Evolutionary conservation across 2,888 invertebrate species (phyloP).

Genomic region (Argyresthia goedartella): DNA sequence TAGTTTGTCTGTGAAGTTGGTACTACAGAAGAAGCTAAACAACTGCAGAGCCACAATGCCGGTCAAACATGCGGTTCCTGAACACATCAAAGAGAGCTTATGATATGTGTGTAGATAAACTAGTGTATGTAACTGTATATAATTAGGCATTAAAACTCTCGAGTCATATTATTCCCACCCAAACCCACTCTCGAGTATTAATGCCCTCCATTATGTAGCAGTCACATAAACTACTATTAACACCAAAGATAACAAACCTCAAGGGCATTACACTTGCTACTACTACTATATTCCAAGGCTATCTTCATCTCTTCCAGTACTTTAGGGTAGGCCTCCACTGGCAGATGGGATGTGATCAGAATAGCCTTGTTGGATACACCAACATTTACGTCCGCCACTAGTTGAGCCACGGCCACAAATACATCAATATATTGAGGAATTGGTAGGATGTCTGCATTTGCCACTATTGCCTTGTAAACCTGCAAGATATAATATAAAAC

Average conservation of each 20-base stretch:
- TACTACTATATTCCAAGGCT: slow-evolving; percentile 68
- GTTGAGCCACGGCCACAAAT: slow-evolving; percentile 66
- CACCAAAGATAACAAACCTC: slow-evolving; percentile 68
- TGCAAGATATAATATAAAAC: slow-evolving; percentile 20
- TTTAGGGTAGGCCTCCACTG: slow-evolving; percentile 61
- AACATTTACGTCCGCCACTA: slow-evolving; percentile 71
- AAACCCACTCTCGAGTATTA: too few species aligned
- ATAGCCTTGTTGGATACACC: slow-evolving; percentile 73
- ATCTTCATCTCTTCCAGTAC: slow-evolving; percentile 69
- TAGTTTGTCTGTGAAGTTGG: too few species aligned
- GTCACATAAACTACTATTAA: too few species aligned
- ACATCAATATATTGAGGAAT: slow-evolving; percentile 61
- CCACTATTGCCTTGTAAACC: slow-evolving; percentile 41
- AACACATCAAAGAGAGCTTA: too few species aligned
- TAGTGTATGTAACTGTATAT: too few species aligned
- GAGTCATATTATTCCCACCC: too few species aligned
- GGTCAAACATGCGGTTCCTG: too few species aligned
- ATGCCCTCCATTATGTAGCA: too few species aligned
- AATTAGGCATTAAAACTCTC: too few species aligned
- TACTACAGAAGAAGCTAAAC: too few species aligned
- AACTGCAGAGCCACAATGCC: too few species aligned
- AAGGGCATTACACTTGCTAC: slow-evolving; percentile 76
- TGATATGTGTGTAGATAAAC: too few species aligned
- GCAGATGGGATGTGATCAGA: slow-evolving; percentile 63
- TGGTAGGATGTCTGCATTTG: slow-evolving; percentile 34